phyloP scores from a whole-genome alignment of 2,113 vertebrate genomes.

The Harpagus bidentatus region DNA sequence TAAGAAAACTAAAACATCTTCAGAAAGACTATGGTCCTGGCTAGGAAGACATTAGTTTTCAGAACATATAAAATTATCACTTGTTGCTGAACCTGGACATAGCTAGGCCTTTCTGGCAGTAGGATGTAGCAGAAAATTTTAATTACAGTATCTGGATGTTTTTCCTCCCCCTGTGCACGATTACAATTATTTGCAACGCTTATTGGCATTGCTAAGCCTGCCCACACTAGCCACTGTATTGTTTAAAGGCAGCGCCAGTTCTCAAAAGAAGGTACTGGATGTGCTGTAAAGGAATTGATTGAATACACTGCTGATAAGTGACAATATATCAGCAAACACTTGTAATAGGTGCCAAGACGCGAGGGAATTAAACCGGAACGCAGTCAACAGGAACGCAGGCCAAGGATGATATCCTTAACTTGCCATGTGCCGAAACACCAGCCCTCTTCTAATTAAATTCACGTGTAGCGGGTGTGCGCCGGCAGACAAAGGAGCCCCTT shows the following conservation, averaged over 20 bases:
- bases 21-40: neutral
- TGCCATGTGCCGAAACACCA: neutral
- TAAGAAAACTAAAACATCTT: neutral
- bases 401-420: neutral
- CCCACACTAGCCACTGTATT: neutral
- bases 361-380: neutral
- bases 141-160: neutral
- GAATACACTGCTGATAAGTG: neutral
- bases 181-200: neutral
- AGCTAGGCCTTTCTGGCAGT: neutral
- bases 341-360: accelerated
- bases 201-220: neutral
- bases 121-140: neutral
- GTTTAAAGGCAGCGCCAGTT: neutral
- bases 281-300: neutral
- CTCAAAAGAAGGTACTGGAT: neutral
- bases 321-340: neutral
- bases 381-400: neutral
- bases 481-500: neutral
- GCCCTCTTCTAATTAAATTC: neutral
- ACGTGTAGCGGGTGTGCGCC: accelerated
- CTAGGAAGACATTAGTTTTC: neutral
- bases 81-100: neutral
- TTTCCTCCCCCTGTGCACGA: neutral
- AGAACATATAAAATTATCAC: neutral